phyloP scores from a whole-genome alignment of 2,113 vertebrate species.

The Halcyon senegalensis region DNA sequence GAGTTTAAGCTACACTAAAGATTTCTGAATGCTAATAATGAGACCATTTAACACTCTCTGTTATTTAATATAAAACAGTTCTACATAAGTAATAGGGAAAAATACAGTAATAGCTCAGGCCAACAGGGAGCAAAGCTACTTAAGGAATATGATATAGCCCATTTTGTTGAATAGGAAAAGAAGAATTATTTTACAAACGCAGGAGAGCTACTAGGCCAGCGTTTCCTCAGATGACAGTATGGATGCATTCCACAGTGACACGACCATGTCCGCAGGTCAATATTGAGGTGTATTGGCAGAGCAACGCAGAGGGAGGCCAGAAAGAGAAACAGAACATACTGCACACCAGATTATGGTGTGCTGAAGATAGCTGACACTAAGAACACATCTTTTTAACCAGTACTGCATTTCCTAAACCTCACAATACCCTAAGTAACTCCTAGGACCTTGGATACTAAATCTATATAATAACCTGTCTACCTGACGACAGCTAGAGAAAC shows the following conservation, averaged over 20 bases:
- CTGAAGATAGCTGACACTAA: neutral
- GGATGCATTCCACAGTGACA: neutral
- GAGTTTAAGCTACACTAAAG: neutral
- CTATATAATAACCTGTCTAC: neutral
- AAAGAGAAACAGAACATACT: neutral
- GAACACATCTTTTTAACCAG: neutral
- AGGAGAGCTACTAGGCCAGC: neutral
- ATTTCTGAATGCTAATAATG: conserved; percentile 8
- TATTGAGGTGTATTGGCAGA: neutral
- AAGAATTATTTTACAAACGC: neutral
- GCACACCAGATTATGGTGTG: neutral
- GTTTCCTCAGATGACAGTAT: neutral
- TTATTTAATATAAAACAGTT: conserved; percentile 2
- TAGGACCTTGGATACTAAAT: neutral
- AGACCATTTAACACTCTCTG: neutral
- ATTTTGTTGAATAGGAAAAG: neutral
- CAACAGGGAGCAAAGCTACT: neutral
- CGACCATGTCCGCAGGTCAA: neutral
- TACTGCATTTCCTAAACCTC: neutral
- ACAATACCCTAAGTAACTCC: neutral
- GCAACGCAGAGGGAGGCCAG: neutral
- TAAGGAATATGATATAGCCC: neutral
- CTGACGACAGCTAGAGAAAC: neutral
- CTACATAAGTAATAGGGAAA: neutral
- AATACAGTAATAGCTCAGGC: neutral